Evolutionary conservation across 2,797 vertebrate genomes (phyloP).

Genomic region (Ctenochaetus hawaiiensis): DNA sequence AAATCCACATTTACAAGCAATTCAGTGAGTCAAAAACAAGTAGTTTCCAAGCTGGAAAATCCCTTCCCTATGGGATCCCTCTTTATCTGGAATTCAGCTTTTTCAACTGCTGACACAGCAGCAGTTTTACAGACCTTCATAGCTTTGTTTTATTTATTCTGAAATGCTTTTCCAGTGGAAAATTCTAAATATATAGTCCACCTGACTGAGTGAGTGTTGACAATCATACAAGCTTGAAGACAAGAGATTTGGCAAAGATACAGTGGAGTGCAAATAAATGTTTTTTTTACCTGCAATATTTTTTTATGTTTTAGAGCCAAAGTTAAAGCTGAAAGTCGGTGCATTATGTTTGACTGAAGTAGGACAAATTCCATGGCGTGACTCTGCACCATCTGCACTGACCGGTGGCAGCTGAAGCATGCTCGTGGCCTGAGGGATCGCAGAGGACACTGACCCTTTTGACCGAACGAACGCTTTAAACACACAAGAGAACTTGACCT

Average conservation of each 20-base stretch:
- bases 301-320: background rate
- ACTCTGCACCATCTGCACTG: conserved; percentile 34
- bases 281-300: conserved; percentile 10
- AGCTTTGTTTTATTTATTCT: conserved; percentile 42
- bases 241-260: background rate
- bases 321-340: background rate
- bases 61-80: conserved; percentile 33
- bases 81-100: conserved; percentile 60
- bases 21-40: conserved; percentile 52
- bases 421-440: conserved; percentile 43
- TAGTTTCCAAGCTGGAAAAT: conserved; percentile 62
- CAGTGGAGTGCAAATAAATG: background rate
- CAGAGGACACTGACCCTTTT: conserved; percentile 34
- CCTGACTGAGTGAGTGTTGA: conserved; percentile 1
- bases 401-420: conserved; percentile 32
- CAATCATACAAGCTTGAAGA: background rate
- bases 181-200: conserved; percentile 36
- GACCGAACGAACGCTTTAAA: conserved; percentile 40
- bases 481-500: conserved; percentile 64
- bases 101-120: conserved; percentile 60
- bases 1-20: conserved; percentile 49
- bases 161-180: conserved; percentile 28
- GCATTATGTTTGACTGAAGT: background rate
- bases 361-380: conserved; percentile 3
- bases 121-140: conserved; percentile 38